A percentile compares a stretch with the other conserved stretches of the same genome.
These are phyloP conservation scores for Myrmecophaga tridactyla DNA, from an alignment of 2,113 vertebrate genomes.

Conservation along the genomic window DNA sequence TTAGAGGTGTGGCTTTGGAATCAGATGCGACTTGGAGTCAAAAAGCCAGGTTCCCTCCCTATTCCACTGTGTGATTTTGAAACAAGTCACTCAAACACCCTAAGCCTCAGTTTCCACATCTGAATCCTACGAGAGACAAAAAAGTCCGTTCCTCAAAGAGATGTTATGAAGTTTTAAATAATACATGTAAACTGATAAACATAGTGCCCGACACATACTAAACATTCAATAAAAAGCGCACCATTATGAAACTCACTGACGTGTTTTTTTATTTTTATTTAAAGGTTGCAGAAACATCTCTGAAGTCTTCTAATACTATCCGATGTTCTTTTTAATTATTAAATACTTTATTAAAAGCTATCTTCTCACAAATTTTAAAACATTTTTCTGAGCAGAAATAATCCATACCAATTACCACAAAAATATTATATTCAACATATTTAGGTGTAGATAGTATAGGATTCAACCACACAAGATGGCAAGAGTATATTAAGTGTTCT, in stretches of 20 bases:
- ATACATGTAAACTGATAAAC: neutral
- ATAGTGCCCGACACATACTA: neutral
- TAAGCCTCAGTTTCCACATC: neutral
- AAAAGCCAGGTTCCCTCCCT: neutral
- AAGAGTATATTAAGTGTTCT: neutral
- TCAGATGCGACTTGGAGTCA: neutral
- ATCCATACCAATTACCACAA: neutral
- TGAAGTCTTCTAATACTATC: neutral
- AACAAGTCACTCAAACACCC: neutral
- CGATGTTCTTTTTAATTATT: neutral
- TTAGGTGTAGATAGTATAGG: neutral
- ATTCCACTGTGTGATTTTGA: neutral
- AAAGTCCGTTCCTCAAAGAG: neutral
- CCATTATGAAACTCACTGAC: neutral
- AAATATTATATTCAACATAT: neutral
- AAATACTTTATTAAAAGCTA: slow-evolving; percentile 18
- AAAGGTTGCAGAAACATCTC: neutral
- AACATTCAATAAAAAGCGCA: slow-evolving; percentile 20
- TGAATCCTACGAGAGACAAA: neutral
- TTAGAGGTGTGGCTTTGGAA: neutral
- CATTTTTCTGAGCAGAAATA: slow-evolving; percentile 11
- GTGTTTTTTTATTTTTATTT: slow-evolving; percentile 6
- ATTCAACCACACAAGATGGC: neutral
- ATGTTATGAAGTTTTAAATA: slow-evolving; percentile 5
- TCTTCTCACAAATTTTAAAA: slow-evolving; percentile 17